A percentile compares a stretch with the other conserved stretches of the same genome.
Conservation (phyloP, 2,888 invertebrate species). For the Taphrorychus bicolor region DNA sequence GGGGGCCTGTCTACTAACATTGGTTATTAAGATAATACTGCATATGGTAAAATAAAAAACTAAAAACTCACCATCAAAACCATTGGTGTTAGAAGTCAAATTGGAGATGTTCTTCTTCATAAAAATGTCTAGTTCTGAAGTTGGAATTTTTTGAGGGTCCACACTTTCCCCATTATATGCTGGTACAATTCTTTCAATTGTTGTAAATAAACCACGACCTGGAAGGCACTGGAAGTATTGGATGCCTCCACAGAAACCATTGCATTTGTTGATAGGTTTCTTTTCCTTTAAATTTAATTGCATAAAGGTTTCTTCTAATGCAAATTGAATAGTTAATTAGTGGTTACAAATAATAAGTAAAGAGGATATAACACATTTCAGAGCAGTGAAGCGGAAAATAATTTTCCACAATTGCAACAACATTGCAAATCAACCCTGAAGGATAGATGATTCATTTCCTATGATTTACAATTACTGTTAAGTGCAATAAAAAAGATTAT, state of each 20-base stretch:
- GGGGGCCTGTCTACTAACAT: constrained; percentile 45
- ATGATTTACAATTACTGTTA: not conserved
- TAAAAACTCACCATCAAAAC: constrained; percentile 2
- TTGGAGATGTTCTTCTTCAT: constrained; percentile 47
- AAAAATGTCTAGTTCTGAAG: constrained; percentile 44
- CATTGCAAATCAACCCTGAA: not conserved
- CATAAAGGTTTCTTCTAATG: not conserved
- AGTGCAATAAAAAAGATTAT: too few species aligned
- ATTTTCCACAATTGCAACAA: not conserved
- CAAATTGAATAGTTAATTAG: too few species aligned
- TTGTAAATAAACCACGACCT: constrained; percentile 57
- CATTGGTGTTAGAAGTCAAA: constrained; percentile 21
- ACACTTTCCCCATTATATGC: constrained; percentile 31
- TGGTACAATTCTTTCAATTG: constrained; percentile 56
- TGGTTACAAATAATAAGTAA: too few species aligned
- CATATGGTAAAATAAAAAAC: not conserved
- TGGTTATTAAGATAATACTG: not conserved
- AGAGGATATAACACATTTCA: not conserved
- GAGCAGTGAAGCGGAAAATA: not conserved
- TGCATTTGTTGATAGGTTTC: constrained; percentile 54
- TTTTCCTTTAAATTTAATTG: constrained; percentile 48
- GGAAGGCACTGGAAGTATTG: constrained; percentile 56
- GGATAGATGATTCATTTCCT: constrained; percentile 1
- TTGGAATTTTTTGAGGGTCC: constrained; percentile 17
- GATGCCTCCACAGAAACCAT: constrained; percentile 56